Percentiles rank a stretch among this genome's conserved stretches.
These are phyloP conservation scores for Oxygymnocypris stewartii DNA, from an alignment of 2,113 vertebrate genomes.

Conservation along the genomic window DNA sequence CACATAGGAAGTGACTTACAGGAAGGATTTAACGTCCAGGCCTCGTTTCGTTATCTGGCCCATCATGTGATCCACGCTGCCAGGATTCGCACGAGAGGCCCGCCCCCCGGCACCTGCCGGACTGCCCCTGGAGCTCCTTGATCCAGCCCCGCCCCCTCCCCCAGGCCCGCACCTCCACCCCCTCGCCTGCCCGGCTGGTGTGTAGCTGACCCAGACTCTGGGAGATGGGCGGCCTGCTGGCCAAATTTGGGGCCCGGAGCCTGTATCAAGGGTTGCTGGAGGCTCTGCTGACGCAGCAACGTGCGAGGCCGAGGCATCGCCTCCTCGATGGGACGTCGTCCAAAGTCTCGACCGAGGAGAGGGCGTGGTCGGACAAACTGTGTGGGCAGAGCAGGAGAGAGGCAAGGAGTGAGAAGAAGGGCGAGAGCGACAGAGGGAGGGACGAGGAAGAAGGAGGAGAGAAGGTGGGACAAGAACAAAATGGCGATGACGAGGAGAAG, in stretches of 20 bases:
- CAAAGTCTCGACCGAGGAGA: slow-evolving; percentile 90
- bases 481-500: slow-evolving; percentile 64
- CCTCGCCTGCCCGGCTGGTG: slow-evolving; percentile 76
- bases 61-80: slow-evolving; percentile 99
- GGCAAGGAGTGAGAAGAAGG: slow-evolving; percentile 69
- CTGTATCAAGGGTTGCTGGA: slow-evolving; percentile 93
- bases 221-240: slow-evolving; percentile 89
- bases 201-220: slow-evolving; percentile 96
- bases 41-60: slow-evolving; percentile 95
- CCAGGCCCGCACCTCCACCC: slow-evolving; percentile 72
- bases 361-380: slow-evolving; percentile 91
- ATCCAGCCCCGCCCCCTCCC: slow-evolving; percentile 73
- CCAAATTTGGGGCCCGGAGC: slow-evolving; percentile 80
- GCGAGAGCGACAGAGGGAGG: slow-evolving; percentile 68
- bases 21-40: slow-evolving; percentile 98
- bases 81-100: slow-evolving; percentile 81
- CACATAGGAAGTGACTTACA: slow-evolving; percentile 84
- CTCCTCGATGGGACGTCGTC: slow-evolving; percentile 84
- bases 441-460: slow-evolving; percentile 77
- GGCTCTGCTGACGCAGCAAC: slow-evolving; percentile 92
- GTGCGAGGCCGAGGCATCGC: slow-evolving; percentile 87
- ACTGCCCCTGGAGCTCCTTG: slow-evolving; percentile 71
- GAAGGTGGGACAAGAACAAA: slow-evolving; percentile 71
- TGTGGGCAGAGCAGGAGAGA: slow-evolving; percentile 76
- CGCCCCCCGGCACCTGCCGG: slow-evolving; percentile 78